These are phyloP conservation scores for Exaiptasia diaphana DNA, from an alignment of 64 coral and sea anemone species.

Conservation along the genomic window DNA sequence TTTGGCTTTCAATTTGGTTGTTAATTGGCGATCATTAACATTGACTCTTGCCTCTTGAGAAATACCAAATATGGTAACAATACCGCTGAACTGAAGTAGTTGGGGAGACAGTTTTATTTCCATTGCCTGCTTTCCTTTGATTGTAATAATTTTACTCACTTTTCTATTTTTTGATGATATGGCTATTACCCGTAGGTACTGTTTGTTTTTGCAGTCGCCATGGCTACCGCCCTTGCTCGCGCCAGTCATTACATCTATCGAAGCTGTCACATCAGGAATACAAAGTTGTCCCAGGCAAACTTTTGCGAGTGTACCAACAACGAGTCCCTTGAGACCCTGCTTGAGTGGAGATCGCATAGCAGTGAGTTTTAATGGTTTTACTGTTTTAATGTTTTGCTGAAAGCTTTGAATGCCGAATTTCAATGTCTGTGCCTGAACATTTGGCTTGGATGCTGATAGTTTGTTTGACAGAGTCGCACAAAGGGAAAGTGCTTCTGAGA, in stretches of 20 bases:
- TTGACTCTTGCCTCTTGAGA: neutral
- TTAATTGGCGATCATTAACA: neutral
- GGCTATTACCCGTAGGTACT: neutral
- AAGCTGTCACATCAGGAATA: neutral
- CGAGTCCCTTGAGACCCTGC: neutral
- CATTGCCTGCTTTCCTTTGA: neutral
- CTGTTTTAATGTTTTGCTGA: neutral
- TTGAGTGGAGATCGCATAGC: neutral
- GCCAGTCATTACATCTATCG: neutral
- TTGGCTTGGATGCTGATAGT: neutral
- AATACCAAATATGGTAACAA: neutral
- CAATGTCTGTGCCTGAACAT: neutral
- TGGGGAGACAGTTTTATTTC: neutral
- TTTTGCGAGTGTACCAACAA: neutral
- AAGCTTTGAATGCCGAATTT: neutral
- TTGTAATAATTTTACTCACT: neutral
- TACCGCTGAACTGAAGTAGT: neutral
- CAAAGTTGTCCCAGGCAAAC: neutral
- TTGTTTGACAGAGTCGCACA: neutral
- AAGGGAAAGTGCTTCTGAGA: no score
- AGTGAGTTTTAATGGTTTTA: neutral
- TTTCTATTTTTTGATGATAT: neutral
- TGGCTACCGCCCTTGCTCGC: neutral
- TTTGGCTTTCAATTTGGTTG: neutral
- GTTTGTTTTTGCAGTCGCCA: neutral